A percentile compares a stretch with the other conserved stretches of the same genome.
These are phyloP conservation scores for Rhinolophus sinicus DNA, from an alignment of 2,113 vertebrate genomes.

Conservation along the genomic window DNA sequence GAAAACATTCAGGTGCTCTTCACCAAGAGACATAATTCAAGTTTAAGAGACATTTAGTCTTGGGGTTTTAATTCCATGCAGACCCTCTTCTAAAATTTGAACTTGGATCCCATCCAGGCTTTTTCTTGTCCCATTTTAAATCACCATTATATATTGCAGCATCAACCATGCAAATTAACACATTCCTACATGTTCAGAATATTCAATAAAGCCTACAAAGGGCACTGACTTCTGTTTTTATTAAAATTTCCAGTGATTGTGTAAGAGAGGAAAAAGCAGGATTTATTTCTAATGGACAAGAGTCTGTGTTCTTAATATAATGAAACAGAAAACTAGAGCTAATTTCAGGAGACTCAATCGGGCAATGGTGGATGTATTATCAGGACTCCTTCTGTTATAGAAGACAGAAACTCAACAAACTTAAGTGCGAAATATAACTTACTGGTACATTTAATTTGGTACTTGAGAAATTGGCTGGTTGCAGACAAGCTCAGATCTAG, in stretches of 20 bases:
- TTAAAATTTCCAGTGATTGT: neutral
- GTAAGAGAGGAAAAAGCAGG: neutral
- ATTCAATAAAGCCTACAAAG: neutral
- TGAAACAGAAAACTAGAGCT: neutral
- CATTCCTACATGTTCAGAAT: neutral
- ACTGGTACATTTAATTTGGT: neutral
- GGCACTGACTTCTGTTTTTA: neutral
- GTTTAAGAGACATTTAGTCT: neutral
- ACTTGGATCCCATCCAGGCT: slow-evolving; percentile 54
- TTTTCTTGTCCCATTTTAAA: slow-evolving; percentile 55
- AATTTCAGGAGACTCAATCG: neutral
- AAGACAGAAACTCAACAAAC: neutral
- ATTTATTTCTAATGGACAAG: neutral
- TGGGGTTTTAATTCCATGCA: slow-evolving; percentile 59
- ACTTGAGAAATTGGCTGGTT: neutral
- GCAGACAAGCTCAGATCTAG: neutral
- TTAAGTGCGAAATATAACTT: neutral
- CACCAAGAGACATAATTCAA: slow-evolving; percentile 48
- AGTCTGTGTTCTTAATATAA: neutral
- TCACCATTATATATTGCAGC: slow-evolving; percentile 46
- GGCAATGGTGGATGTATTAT: neutral
- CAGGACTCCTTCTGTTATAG: neutral
- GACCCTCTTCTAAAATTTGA: slow-evolving; percentile 54
- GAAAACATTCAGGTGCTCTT: slow-evolving; percentile 54
- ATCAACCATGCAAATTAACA: slow-evolving; percentile 50